Evolutionary conservation across 2,888 invertebrate species (phyloP).

Genomic region (Mesochorus sp.): DNA sequence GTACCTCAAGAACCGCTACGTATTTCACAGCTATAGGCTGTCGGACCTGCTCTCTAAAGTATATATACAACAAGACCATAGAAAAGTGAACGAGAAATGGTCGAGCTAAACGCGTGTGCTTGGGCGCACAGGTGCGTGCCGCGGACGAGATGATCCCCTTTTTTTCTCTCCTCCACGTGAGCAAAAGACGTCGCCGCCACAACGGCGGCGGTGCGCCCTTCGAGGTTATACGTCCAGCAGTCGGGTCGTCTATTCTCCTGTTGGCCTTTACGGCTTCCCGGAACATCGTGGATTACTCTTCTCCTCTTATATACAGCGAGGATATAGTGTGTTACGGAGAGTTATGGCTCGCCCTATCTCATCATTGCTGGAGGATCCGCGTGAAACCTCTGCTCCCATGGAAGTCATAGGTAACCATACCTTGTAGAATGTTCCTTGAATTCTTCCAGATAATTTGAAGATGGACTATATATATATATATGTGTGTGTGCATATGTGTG

Average conservation of each 20-base stretch:
- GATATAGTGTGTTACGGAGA: constrained; percentile 35
- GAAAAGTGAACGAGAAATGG: constrained; percentile 26
- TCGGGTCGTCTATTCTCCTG: constrained; percentile 15
- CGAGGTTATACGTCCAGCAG: constrained; percentile 25
- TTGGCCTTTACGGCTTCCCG: constrained; percentile 54
- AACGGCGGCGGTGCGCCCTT: constrained; percentile 13
- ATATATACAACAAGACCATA: constrained; percentile 21
- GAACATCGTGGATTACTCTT: constrained; percentile 41
- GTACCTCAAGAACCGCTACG: constrained; percentile 34
- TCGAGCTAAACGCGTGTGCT: constrained; percentile 38
- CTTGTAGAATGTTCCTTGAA: constrained; percentile 11
- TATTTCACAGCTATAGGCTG: constrained; percentile 6
- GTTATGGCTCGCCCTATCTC: constrained; percentile 49
- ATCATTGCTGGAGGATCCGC: constrained; percentile 43
- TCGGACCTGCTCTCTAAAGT: not conserved
- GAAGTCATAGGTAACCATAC: constrained; percentile 29
- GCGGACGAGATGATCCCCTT: constrained; percentile 37
- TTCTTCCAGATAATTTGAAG: constrained; percentile 39
- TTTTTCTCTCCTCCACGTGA: constrained; percentile 21
- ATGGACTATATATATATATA: not conserved
- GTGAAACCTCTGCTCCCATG: constrained; percentile 40
- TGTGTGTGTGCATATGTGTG: no score
- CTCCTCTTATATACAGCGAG: not conserved
- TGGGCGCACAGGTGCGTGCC: constrained; percentile 63
- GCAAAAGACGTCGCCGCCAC: constrained; percentile 54